Evolutionary conservation across 2,113 vertebrate genomes (phyloP).

Genomic region (Pogona vitticeps): DNA sequence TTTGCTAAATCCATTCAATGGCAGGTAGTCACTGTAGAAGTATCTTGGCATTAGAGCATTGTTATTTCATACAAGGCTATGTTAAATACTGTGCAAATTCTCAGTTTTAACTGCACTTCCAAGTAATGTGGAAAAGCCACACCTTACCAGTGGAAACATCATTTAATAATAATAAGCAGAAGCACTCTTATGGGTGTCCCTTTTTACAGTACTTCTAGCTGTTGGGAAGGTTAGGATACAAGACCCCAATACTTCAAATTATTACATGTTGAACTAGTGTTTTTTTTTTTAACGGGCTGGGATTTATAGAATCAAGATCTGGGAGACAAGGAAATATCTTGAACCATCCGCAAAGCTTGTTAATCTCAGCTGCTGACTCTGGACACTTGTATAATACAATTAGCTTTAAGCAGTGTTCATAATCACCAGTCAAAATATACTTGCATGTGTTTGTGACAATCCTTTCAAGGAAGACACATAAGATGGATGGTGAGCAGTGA

Average conservation of each 20-base stretch:
- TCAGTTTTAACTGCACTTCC: not conserved
- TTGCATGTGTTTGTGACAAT: not conserved
- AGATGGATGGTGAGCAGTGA: not conserved
- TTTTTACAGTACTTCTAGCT: no score
- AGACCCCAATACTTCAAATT: not conserved
- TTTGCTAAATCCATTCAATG: not conserved
- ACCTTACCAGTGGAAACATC: not conserved
- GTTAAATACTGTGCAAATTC: not conserved
- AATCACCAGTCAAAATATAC: slow-evolving; percentile 22
- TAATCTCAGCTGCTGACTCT: not conserved
- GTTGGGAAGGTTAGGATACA: not conserved
- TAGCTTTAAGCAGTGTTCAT: not conserved
- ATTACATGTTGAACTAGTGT: not conserved
- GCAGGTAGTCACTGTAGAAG: not conserved
- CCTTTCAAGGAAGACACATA: not conserved
- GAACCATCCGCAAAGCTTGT: not conserved
- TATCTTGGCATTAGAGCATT: not conserved
- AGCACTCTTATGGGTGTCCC: no score
- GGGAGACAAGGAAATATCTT: not conserved
- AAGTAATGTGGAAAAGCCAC: not conserved
- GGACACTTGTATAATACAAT: slow-evolving; percentile 12
- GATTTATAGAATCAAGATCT: not conserved
- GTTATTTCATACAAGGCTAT: not conserved
- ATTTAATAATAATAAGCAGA: not conserved
- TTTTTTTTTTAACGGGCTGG: not conserved